Evolutionary conservation across 2,888 invertebrate genomes (phyloP).

Genomic region (Mythimna impura): DNA sequence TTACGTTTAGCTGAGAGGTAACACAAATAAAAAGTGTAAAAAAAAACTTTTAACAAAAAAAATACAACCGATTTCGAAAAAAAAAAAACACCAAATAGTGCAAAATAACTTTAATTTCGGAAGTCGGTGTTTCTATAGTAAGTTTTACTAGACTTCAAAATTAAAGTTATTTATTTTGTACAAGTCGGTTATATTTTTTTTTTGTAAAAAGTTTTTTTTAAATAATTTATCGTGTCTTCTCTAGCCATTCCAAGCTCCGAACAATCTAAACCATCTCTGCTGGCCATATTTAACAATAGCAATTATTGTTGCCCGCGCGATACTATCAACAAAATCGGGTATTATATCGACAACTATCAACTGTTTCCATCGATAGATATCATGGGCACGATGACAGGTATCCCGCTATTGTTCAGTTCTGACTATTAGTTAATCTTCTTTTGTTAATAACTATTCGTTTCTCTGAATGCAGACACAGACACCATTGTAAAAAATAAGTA

Average conservation of each 20-base stretch:
- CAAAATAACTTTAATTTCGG: too few relatives aligned
- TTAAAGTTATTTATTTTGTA: too few relatives aligned
- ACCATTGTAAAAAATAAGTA: not conserved
- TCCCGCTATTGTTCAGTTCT: conserved; percentile 59
- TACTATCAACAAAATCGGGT: conserved; percentile 61
- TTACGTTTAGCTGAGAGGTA: too few relatives aligned
- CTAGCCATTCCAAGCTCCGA: conserved; percentile 41
- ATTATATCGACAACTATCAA: conserved; percentile 49
- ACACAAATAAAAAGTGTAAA: too few relatives aligned
- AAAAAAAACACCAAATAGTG: too few relatives aligned
- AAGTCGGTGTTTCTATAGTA: too few relatives aligned
- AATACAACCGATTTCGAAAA: too few relatives aligned
- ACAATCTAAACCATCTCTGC: conserved; percentile 38
- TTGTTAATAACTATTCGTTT: conserved; percentile 28
- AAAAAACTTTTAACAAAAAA: too few relatives aligned
- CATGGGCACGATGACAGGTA: conserved; percentile 67
- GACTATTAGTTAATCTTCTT: conserved; percentile 49
- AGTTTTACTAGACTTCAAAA: too few relatives aligned
- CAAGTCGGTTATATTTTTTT: too few relatives aligned
- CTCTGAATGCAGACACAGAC: not conserved
- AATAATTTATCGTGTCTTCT: too few relatives aligned
- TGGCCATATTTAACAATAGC: conserved; percentile 73
- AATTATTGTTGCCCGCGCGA: conserved; percentile 72
- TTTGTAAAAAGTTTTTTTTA: too few relatives aligned
- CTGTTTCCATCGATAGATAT: conserved; percentile 10